Percentiles rank a stretch among this genome's conserved stretches.
These are phyloP conservation scores for Rhabdomys pumilio DNA, from an alignment of 2,797 vertebrate genomes.

Conservation along the genomic window DNA sequence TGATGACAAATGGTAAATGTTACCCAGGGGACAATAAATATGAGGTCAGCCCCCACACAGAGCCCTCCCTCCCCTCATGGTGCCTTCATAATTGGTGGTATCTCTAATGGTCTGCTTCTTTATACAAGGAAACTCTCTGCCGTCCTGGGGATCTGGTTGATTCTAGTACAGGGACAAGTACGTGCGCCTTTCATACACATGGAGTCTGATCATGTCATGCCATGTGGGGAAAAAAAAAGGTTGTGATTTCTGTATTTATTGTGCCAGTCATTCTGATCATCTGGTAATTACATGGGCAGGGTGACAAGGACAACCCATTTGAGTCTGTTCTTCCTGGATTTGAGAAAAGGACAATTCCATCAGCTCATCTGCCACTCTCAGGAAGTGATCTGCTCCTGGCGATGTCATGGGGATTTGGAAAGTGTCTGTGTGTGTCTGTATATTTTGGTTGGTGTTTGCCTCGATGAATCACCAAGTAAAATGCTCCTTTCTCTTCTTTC, in stretches of 20 bases:
- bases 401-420: neutral
- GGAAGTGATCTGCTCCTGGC: neutral
- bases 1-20: neutral
- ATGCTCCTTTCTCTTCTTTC: neutral
- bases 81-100: neutral
- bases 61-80: neutral
- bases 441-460: neutral
- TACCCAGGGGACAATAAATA: constrained; percentile 32
- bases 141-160: neutral
- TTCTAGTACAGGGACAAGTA: neutral
- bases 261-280: neutral
- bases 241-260: constrained; percentile 5
- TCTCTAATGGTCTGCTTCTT: neutral
- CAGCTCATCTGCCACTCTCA: neutral
- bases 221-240: neutral
- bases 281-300: neutral
- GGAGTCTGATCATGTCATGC: neutral
- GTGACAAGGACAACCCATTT: neutral
- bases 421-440: neutral
- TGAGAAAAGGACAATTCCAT: neutral
- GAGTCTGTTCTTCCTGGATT: neutral
- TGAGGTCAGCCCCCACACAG: neutral
- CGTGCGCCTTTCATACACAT: neutral
- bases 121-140: neutral
- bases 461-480: neutral